Evolutionary conservation across 2,797 vertebrate genomes (phyloP).

Genomic region (Moxostoma hubbsi): DNA sequence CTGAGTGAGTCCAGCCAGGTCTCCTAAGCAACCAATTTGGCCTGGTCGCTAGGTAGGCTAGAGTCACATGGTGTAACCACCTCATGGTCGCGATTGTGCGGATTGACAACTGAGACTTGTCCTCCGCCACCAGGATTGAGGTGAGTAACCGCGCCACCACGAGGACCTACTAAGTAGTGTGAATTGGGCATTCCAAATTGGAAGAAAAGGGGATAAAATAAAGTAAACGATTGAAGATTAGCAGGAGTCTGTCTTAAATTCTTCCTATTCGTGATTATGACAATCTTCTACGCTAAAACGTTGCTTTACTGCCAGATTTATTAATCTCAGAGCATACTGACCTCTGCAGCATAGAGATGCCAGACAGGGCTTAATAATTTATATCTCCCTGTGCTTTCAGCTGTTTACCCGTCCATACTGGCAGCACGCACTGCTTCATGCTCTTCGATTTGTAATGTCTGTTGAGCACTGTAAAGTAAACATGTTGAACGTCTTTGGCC

Average conservation of each 20-base stretch:
- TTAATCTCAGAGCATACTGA: slow-evolving; percentile 19
- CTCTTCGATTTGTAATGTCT: slow-evolving; percentile 32
- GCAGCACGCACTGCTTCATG: slow-evolving; percentile 5
- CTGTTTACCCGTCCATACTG: slow-evolving; percentile 23
- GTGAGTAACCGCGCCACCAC: too few species aligned
- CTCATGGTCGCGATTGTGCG: too few species aligned
- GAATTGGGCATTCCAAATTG: too few species aligned
- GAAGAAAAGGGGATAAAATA: too few species aligned
- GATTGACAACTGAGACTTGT: too few species aligned
- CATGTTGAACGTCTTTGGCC: slow-evolving; percentile 2
- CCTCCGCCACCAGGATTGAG: too few species aligned
- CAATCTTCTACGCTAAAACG: slow-evolving; percentile 1
- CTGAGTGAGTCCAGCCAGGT: too few species aligned
- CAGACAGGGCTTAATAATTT: slow-evolving; percentile 25
- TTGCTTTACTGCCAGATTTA: slow-evolving; percentile 7
- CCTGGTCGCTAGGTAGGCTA: too few species aligned
- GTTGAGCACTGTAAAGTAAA: slow-evolving; percentile 29
- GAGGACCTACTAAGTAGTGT: too few species aligned
- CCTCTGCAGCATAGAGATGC: slow-evolving; percentile 22
- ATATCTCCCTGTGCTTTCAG: slow-evolving; percentile 31
- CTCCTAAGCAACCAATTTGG: too few species aligned
- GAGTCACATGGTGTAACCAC: too few species aligned
- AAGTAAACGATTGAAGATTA: too few species aligned
- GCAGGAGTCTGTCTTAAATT: background rate
- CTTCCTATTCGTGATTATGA: background rate